Conservation (phyloP, 1,140 invertebrate genomes). For the Triops cancriformis region DNA sequence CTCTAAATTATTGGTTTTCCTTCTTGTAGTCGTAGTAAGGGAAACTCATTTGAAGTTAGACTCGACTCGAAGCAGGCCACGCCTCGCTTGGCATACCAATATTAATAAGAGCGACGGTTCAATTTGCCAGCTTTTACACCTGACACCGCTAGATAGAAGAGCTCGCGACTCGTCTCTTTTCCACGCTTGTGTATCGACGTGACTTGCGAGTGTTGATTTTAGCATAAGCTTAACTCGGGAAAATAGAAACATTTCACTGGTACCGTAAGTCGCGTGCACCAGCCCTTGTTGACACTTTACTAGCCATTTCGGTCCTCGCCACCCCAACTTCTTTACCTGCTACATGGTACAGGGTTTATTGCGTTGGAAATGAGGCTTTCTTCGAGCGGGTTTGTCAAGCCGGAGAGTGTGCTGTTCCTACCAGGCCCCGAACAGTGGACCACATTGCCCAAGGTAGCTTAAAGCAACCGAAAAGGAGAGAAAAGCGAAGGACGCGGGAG, state of each 20-base stretch:
- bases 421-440: too few relatives aligned
- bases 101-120: neutral
- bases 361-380: neutral
- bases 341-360: neutral
- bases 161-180: neutral
- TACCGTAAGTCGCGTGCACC: neutral
- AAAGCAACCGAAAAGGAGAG: neutral
- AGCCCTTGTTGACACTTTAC: neutral
- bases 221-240: too few relatives aligned
- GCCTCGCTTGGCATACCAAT: neutral
- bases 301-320: neutral
- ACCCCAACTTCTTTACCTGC: neutral
- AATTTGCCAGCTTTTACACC: neutral
- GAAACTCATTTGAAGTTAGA: too few relatives aligned
- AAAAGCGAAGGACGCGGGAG: neutral
- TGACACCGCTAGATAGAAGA: neutral
- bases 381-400: neutral
- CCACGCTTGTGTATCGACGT: too few relatives aligned
- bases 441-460: neutral
- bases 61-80: too few relatives aligned
- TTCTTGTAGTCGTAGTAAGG: too few relatives aligned
- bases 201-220: too few relatives aligned
- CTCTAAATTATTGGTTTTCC: too few relatives aligned
- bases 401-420: neutral
- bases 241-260: too few relatives aligned